Percentiles rank a stretch among this genome's conserved stretches.
These are phyloP conservation scores for Loris lydekkerianus DNA, from an alignment of 2,797 vertebrate species.

Conservation along the genomic window DNA sequence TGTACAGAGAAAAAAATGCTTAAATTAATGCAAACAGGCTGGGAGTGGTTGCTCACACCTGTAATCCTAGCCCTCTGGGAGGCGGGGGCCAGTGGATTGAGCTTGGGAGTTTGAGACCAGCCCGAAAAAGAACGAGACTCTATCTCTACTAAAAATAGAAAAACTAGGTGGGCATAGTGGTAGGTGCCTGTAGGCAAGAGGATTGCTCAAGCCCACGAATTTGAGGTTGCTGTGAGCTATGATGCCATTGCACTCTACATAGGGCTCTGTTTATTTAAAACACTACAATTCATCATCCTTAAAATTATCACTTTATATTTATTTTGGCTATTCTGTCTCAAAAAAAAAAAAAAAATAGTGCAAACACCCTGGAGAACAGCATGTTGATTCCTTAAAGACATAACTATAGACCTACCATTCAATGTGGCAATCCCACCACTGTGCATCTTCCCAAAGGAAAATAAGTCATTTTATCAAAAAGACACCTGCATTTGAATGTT, in stretches of 20 bases:
- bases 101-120: too few species aligned
- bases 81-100: too few species aligned
- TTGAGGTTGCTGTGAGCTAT: too few species aligned
- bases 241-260: too few species aligned
- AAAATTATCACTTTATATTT: constrained; percentile 32
- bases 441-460: not conserved
- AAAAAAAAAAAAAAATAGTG: too few species aligned
- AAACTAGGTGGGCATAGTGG: too few species aligned
- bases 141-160: too few species aligned
- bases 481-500: not conserved
- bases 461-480: not conserved
- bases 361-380: not conserved
- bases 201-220: too few species aligned
- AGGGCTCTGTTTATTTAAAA: constrained; percentile 45
- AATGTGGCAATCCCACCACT: not conserved
- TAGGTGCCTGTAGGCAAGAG: too few species aligned
- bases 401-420: not conserved
- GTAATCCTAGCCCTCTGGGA: too few species aligned
- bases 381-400: not conserved
- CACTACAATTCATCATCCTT: constrained; percentile 42
- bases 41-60: too few species aligned
- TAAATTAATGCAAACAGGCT: not conserved
- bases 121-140: too few species aligned
- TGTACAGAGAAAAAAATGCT: not conserved
- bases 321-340: not conserved